Percentiles rank a stretch among this genome's conserved stretches.
Conservation (phyloP, 2,888 invertebrate species). For the Ophion obscuratus region DNA sequence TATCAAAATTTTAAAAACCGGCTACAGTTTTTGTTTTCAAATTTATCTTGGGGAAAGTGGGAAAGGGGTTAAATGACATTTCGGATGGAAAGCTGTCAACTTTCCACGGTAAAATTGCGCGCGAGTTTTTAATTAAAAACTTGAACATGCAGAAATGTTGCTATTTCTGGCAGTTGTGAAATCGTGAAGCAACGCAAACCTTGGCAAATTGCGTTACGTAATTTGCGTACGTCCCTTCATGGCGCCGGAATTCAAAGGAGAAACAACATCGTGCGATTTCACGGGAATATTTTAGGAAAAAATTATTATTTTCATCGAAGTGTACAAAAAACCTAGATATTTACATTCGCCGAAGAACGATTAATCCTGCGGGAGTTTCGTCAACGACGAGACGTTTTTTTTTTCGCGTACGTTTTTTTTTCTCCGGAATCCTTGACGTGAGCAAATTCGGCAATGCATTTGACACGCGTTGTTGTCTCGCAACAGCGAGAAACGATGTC, state of each 20-base stretch:
- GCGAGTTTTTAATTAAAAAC: no score
- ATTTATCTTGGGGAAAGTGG: no score
- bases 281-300: constrained; percentile 42
- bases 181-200: no score
- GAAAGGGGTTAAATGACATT: not conserved
- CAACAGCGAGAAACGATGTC: constrained; percentile 19
- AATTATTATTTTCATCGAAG: constrained; percentile 58
- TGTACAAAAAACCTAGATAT: constrained; percentile 66
- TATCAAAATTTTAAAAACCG: no score
- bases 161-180: no score
- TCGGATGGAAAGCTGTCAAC: no score
- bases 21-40: no score
- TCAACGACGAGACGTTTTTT: constrained; percentile 22
- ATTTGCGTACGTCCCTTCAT: no score
- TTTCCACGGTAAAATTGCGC: no score
- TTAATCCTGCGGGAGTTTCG: constrained; percentile 21
- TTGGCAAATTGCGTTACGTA: no score
- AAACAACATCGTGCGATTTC: constrained; percentile 1
- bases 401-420: not conserved
- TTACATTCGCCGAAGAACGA: constrained; percentile 51
- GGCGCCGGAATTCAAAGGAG: not conserved
- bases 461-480: constrained; percentile 5
- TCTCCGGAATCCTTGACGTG: not conserved
- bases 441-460: constrained; percentile 21
- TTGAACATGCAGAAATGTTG: no score